Evolutionary conservation across 2,113 vertebrate genomes (phyloP), one percentile per base, ranked within the genome.

Genomic region (Eidolon helvum): DNA sequence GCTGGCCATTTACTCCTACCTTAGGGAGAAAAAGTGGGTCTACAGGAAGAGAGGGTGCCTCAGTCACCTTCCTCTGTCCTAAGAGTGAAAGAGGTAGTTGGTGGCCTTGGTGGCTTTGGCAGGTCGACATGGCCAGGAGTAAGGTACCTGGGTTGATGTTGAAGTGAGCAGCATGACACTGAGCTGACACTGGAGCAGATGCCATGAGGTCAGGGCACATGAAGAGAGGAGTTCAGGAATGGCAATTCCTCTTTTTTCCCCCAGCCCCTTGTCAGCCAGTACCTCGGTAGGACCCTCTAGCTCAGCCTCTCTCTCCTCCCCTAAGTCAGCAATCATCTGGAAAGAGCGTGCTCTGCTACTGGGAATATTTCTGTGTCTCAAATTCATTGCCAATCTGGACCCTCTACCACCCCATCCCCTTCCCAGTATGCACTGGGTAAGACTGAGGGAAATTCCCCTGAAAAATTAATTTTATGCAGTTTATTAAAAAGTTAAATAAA

Each of bases 21-120:
- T 9, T 24, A 4, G 77, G 30, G 65, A 72, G 61, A 93, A 40
- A 86, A 97, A 94, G 50, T 77, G 91, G 93, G 95, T 72, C 53
- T 57, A 33, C 80, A 68, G 72, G 89, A 92, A 86, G 83, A 53
- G 50, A 85, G 86, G 69, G 30, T 79, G 57, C 65, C 10, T 95
- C 48, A 1, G 24, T 50, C 28, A 7, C 55, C 63, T 82, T 50
- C 84, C 57, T 84, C 57, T 86, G 50, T n/a, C 65, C 66, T 30
- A 21, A 18, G 35, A 61, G 10, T 35, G 6, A 55, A 21, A 61
- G 75, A 50, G 11, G 57, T 45, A 16, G 43, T 55, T 94, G 75
- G 55, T 48, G 10, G 61, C 94, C 63, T 57, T 95, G 74, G 59
- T 40, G 8, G 57, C 89, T 55, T 21, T 22, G 33, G 48, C 1